Evolutionary conservation across 2,113 vertebrate species (phyloP), one percentile per base, ranked within the genome.

Genomic region (Phyllopteryx taeniolatus): DNA sequence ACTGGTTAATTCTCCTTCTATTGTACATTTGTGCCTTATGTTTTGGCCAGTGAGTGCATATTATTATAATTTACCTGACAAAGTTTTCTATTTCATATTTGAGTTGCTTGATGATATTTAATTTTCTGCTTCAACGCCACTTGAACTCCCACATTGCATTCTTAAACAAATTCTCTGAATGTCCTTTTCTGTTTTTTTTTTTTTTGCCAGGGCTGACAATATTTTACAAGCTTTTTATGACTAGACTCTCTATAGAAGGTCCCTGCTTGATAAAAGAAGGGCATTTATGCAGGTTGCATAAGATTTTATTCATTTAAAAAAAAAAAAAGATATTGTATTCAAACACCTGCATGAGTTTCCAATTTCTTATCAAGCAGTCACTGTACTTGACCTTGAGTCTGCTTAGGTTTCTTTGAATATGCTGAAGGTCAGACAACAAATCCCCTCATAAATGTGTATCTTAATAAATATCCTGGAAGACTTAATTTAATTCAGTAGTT

Each of bases 401-500:
- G 49, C 33, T 19, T 33, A 73, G 62, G 57, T 51, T 42, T 59
- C 19, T n/a, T 67, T n/a, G 12, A 33, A 53, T 31, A 17, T 22
- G n/a, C 20, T 49, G 64, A 76, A 53, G 43, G 62, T 73, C 56
- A 53, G 54, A 15, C 22, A 35, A 46, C 42, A 33, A 42, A 22
- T 63, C 33, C 20, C 5, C 72, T 54, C 57, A 43, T 62, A 49
- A 59, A 31, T 31, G 12, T 33, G 22, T 59, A 5, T 13, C 5
- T 56, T 1, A 46, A 46, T 46, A 46, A 13, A 12, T 46, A 46
- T 13, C 7, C 19, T 51, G 17, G 19, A 51, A 51, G 17, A 19
- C 49, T 51, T 2, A 46, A 46, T 46, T 47, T 15, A 15, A 14
- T 47, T 51, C 17, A 51, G 4, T 15, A 47, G 3, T 47, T 51